Base-by-base conservation (phyloP, 2,113 vertebrate genomes). In the Oryzias celebensis region DNA sequence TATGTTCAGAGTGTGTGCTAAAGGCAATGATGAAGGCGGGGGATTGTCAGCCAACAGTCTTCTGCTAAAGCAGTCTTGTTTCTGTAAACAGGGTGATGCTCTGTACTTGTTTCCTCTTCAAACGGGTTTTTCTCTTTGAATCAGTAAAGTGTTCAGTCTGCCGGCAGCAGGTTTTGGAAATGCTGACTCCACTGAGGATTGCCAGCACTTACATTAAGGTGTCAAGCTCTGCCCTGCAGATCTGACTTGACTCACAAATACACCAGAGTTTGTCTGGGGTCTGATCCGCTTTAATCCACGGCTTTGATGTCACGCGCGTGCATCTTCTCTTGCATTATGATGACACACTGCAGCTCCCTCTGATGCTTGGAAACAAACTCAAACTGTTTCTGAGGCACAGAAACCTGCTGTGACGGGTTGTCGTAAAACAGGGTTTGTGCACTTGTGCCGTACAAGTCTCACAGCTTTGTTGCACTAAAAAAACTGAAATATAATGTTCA, bases 271-370 rank as follows among this genome's bases (percentile, higher is more conserved):
- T 68, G 72, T 74, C 66, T 76, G 72, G 14, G 82, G 31, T 36
- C 78, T 84, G 69, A 84, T 68, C 78, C 52, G 20, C 56, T 12
- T 52, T 82, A 85, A 82, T 85, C 79, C 78, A 18, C 47, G 0
- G 50, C 78, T 84, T 73, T 81, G 75, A 81, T 78, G 75, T 59
- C 62, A 65, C 48, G 52, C 43, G 53, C 62, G 59, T 64, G 71
- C 41, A 56, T 60, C 61, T 63, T 15, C 56, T 47, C 54, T 67
- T 26, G 57, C 36, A 50, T 74, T 65, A 71, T 68, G 62, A 56
- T 68, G 43, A 47, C 45, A 71, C 72, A 62, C 46, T 55, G 77
- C 4, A 54, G 58, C 44, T 14, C 49, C 16, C 58, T 36, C 55
- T 72, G 75, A 64, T 61, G 62, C 50, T 14, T 14, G 58, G 55